Conservation (phyloP, 2,888 invertebrate genomes). For the Asteroscopus sphinx region DNA sequence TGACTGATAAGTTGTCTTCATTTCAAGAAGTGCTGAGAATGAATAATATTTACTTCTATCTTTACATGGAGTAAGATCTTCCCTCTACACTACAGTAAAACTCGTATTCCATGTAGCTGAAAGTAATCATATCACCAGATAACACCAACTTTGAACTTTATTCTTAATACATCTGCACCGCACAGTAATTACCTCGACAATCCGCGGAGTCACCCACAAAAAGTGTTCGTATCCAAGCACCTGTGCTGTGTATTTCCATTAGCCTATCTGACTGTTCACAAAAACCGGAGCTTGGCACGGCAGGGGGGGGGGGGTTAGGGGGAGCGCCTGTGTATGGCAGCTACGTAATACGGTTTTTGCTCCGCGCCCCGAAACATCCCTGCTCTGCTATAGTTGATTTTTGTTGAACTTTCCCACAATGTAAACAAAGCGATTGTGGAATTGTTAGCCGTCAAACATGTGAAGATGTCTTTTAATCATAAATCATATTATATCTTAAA, state of each 20-base stretch:
- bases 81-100: too few relatives aligned
- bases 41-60: too few relatives aligned
- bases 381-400: conserved; percentile 8
- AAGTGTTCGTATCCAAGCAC: conserved; percentile 9
- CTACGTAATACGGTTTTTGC: conserved; percentile 55
- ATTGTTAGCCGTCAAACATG: too few relatives aligned
- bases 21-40: too few relatives aligned
- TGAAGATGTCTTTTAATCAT: too few relatives aligned
- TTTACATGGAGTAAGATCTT: too few relatives aligned
- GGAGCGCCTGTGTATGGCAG: conserved; percentile 45
- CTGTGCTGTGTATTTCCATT: conserved; percentile 39
- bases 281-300: conserved; percentile 14
- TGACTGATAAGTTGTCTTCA: too few relatives aligned
- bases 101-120: too few relatives aligned
- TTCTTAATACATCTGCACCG: neutral
- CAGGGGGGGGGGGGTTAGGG: conserved; percentile 1
- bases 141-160: neutral
- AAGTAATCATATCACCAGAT: too few relatives aligned
- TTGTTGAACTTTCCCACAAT: conserved; percentile 12
- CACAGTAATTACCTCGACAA: conserved; percentile 1
- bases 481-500: too few relatives aligned
- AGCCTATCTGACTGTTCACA: conserved; percentile 33
- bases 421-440: conserved; percentile 2
- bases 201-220: conserved; percentile 12
- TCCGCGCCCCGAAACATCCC: conserved; percentile 16